A percentile compares a stretch with the other conserved stretches of the same genome.
phyloP scores from a whole-genome alignment of 2,888 invertebrate genomes.

The Tachina lurida region DNA sequence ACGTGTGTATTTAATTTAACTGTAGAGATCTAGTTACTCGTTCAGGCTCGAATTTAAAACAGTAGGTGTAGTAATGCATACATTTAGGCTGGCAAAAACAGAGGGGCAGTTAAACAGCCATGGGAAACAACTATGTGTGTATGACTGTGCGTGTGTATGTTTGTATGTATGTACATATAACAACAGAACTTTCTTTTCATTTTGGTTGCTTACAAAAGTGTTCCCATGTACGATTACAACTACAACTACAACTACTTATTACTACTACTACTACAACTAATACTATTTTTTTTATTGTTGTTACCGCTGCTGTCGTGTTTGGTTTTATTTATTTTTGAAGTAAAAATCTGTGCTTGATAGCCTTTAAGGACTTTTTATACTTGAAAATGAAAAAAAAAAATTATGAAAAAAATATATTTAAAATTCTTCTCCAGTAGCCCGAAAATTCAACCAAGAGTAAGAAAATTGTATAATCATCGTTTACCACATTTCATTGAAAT shows the following conservation, averaged over 20 bases:
- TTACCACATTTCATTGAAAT: conserved; percentile 77
- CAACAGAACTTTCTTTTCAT: conserved; percentile 40
- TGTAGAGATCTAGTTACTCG: conserved; percentile 30
- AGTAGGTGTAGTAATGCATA: conserved; percentile 47
- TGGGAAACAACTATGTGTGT: conserved; percentile 4
- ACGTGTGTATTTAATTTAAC: neutral
- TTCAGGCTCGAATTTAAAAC: neutral
- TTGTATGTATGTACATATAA: too few species aligned
- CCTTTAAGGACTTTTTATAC: conserved; percentile 67
- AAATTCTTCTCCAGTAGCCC: conserved; percentile 66
- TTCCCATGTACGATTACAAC: conserved; percentile 21
- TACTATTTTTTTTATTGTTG: conserved; percentile 3
- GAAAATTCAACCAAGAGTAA: conserved; percentile 61
- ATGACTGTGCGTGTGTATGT: neutral
- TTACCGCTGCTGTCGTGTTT: neutral
- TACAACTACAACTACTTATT: conserved; percentile 33
- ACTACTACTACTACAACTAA: conserved; percentile 28
- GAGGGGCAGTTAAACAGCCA: conserved; percentile 18
- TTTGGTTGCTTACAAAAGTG: conserved; percentile 28
- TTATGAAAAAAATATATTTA: conserved; percentile 45
- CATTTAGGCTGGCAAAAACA: conserved; percentile 30
- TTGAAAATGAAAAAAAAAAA: conserved; percentile 22
- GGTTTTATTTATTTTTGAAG: conserved; percentile 62
- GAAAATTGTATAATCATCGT: conserved; percentile 70
- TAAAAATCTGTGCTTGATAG: conserved; percentile 78